phyloP scores from a whole-genome alignment of 2,113 vertebrate genomes.

The Bettongia penicillata region DNA sequence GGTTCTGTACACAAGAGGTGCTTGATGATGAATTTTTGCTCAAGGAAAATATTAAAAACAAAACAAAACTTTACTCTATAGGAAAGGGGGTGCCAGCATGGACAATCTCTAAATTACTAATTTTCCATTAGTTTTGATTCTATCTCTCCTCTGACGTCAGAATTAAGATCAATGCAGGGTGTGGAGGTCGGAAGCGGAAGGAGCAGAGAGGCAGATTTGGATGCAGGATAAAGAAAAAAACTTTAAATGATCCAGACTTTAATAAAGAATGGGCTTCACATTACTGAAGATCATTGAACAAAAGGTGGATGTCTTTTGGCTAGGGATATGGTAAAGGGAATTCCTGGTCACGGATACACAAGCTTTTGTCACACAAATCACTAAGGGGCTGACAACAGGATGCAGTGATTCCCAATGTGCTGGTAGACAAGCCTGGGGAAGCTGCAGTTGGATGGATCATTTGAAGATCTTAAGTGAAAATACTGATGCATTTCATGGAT shows the following conservation, averaged over 20 bases:
- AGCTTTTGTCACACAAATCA: background rate
- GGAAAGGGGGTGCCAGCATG: background rate
- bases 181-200: background rate
- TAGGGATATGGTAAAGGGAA: background rate
- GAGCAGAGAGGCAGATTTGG: background rate
- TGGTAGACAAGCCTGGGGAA: background rate
- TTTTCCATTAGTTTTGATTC: background rate
- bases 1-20: background rate
- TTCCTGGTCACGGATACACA: background rate
- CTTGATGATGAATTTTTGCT: background rate
- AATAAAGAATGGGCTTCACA: background rate
- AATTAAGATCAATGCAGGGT: background rate
- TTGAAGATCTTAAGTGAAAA: slow-evolving; percentile 43
- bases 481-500: background rate
- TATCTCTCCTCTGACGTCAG: background rate
- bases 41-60: background rate
- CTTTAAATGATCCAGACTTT: background rate
- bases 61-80: background rate
- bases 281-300: background rate
- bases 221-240: background rate
- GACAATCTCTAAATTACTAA: background rate
- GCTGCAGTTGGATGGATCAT: background rate
- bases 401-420: background rate
- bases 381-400: background rate
- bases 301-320: background rate